phyloP scores from a whole-genome alignment of 2,888 invertebrate species.

The Ganaspis brasiliensis region DNA sequence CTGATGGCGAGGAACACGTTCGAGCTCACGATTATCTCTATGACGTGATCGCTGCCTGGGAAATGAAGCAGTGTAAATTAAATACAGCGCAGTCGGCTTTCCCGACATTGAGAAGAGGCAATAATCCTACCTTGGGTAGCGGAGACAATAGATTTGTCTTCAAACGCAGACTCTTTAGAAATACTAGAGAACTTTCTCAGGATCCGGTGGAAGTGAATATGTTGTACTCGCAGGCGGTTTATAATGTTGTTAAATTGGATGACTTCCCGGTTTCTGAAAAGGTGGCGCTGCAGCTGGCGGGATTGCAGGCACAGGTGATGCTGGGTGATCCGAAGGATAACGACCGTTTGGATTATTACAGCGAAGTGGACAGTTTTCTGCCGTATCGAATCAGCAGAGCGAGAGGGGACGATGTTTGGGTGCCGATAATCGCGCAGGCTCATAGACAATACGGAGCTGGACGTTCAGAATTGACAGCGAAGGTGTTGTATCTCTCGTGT shows the following conservation, averaged over 20 bases:
- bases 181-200: conserved; percentile 93
- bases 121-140: conserved; percentile 87
- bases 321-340: conserved; percentile 92
- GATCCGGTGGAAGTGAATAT: conserved; percentile 97
- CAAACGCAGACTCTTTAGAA: conserved; percentile 93
- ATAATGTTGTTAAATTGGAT: conserved; percentile 97
- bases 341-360: conserved; percentile 91
- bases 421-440: conserved; percentile 92
- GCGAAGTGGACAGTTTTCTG: conserved; percentile 94
- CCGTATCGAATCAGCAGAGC: conserved; percentile 91
- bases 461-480: conserved; percentile 94
- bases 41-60: conserved; percentile 97
- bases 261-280: conserved; percentile 97
- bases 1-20: conserved; percentile 94
- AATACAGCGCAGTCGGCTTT: conserved; percentile 82
- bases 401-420: conserved; percentile 92
- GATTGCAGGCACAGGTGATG: conserved; percentile 96
- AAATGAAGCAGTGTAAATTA: conserved; percentile 86
- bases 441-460: conserved; percentile 96
- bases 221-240: conserved; percentile 96
- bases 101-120: conserved; percentile 83
- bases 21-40: conserved; percentile 95
- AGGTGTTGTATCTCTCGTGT: conserved; percentile 95
- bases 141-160: conserved; percentile 96
- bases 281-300: conserved; percentile 95